These are phyloP conservation scores for Oreotrochilus melanogaster DNA, from an alignment of 2,113 vertebrate species.

Conservation along the genomic window DNA sequence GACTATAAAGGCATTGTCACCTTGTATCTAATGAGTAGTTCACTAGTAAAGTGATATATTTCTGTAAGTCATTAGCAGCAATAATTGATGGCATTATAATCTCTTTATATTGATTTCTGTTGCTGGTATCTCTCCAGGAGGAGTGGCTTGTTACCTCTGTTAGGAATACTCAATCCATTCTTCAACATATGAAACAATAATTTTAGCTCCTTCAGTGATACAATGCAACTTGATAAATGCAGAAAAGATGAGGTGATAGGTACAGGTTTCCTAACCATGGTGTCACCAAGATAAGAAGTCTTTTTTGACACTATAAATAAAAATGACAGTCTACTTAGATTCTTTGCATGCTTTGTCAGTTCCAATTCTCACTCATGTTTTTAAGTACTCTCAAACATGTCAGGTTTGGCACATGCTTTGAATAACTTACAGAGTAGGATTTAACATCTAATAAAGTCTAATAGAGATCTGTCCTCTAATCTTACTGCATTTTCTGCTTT, in stretches of 20 bases:
- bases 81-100: background rate
- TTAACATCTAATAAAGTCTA: background rate
- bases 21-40: background rate
- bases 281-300: conserved; percentile 18
- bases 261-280: conserved; percentile 29
- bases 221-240: background rate
- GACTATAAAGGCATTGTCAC: background rate
- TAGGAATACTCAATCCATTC: background rate
- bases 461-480: background rate
- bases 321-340: conserved; percentile 61
- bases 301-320: conserved; percentile 50
- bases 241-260: background rate
- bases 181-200: background rate
- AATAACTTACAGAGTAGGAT: conserved; percentile 29
- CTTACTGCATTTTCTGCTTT: background rate
- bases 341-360: conserved; percentile 51
- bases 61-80: background rate
- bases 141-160: background rate
- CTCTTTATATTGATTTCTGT: background rate
- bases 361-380: conserved; percentile 51
- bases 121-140: background rate
- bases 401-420: conserved; percentile 44
- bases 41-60: background rate
- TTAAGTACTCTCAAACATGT: conserved; percentile 39
- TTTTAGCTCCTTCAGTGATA: background rate